A percentile compares a stretch with the other conserved stretches of the same genome.
phyloP scores from a whole-genome alignment of 92 coral and sea anemone species.

The Zoanthus sansibaricus region DNA sequence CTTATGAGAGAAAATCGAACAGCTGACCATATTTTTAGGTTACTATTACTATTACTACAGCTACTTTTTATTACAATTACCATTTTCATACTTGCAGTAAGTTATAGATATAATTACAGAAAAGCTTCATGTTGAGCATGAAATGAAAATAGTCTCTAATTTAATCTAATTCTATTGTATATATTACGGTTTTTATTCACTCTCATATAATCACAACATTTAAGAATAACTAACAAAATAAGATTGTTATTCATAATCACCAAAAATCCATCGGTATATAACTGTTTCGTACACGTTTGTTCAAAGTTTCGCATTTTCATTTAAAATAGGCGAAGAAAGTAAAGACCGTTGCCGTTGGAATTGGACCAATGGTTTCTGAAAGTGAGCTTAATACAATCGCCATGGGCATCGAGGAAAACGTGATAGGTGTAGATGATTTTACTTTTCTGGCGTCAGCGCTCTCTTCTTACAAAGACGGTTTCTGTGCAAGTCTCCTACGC shows the following conservation, averaged over 20 bases:
- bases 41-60: too few relatives aligned
- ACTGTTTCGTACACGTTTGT: not conserved
- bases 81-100: too few relatives aligned
- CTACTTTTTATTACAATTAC: too few relatives aligned
- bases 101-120: too few relatives aligned
- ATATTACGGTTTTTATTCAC: too few relatives aligned
- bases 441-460: conserved; percentile 17
- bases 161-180: too few relatives aligned
- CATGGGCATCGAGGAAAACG: conserved; percentile 23
- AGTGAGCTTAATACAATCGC: conserved; percentile 14
- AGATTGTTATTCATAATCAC: not conserved
- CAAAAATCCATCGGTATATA: not conserved
- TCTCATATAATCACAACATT: too few relatives aligned
- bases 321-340: conserved; percentile 10
- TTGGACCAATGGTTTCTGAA: not conserved
- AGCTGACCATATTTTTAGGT: too few relatives aligned
- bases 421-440: conserved; percentile 4
- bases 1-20: too few relatives aligned
- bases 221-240: not conserved
- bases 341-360: conserved; percentile 21
- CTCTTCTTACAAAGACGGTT: not conserved
- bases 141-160: too few relatives aligned
- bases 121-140: too few relatives aligned
- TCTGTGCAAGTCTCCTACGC: not conserved
- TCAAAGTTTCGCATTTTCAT: not conserved